Evolutionary conservation across 1,140 invertebrate genomes (phyloP).

Genomic region (Zaprionus capensis): DNA sequence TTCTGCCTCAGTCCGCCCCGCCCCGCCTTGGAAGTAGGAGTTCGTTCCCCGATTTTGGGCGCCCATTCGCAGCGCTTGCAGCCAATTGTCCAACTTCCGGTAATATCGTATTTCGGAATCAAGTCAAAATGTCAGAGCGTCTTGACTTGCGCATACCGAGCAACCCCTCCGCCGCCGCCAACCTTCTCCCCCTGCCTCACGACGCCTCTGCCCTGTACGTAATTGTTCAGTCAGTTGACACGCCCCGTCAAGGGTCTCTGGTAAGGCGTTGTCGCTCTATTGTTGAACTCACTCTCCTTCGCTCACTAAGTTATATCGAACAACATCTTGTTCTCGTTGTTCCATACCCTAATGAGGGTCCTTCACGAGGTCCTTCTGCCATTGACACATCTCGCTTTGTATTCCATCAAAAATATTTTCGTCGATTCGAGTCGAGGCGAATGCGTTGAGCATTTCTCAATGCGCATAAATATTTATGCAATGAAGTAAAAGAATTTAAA

Average conservation of each 20-base stretch:
- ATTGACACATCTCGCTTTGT: conserved; percentile 73
- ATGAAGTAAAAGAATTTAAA: conserved; percentile 71
- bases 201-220: conserved; percentile 33
- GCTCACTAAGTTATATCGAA: conserved; percentile 33
- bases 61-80: conserved; percentile 46
- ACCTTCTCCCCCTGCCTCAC: neutral
- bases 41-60: conserved; percentile 22
- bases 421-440: conserved; percentile 41
- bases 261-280: conserved; percentile 43
- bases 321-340: conserved; percentile 54
- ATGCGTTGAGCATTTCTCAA: conserved; percentile 62
- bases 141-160: conserved; percentile 34
- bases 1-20: neutral
- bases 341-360: conserved; percentile 77
- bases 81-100: conserved; percentile 79
- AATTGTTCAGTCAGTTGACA: conserved; percentile 73
- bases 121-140: conserved; percentile 73
- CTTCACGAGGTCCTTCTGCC: conserved; percentile 62
- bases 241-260: conserved; percentile 55
- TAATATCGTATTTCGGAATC: conserved; percentile 71
- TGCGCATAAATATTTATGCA: conserved; percentile 80
- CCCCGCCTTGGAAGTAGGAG: conserved; percentile 12
- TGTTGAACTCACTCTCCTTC: conserved; percentile 39
- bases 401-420: conserved; percentile 75
- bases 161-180: conserved; percentile 7